Evolutionary conservation across 92 coral and sea anemone species (phyloP).

Genomic region (Epizoanthus stellaris): DNA sequence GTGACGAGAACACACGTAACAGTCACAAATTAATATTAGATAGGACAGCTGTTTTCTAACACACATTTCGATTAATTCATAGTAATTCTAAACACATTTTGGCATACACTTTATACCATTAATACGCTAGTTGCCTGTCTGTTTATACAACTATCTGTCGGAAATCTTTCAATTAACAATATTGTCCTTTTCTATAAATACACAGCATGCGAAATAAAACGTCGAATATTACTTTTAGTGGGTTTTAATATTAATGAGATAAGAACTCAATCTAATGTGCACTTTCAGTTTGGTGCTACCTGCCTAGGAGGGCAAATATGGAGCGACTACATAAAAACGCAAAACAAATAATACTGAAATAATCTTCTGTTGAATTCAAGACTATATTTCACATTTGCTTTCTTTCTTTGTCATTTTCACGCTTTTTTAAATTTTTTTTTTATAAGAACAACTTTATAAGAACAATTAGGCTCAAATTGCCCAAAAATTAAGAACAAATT

Average conservation of each 20-base stretch:
- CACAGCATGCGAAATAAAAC: background rate
- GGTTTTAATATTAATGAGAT: background rate
- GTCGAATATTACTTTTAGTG: background rate
- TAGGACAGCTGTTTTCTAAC: background rate
- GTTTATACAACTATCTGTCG: background rate
- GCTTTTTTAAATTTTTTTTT: no score
- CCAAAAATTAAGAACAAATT: no score
- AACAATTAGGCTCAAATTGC: no score
- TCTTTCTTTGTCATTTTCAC: no score
- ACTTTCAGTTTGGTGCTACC: no score
- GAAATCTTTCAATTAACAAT: constrained; percentile 8
- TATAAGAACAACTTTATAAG: no score
- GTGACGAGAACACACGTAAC: background rate
- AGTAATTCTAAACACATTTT: background rate
- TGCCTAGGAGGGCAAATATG: no score
- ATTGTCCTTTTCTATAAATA: background rate
- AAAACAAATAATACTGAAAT: no score
- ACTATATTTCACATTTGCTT: no score
- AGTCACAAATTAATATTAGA: background rate
- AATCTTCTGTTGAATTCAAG: no score
- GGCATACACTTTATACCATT: background rate
- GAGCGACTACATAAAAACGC: no score
- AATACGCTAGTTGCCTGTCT: background rate
- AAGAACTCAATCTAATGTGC: no score
- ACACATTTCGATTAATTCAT: constrained; percentile 19